Evolutionary conservation across 2,113 vertebrate genomes (phyloP), one percentile per base, ranked within the genome.

Genomic region (Vulpes ferrilata): DNA sequence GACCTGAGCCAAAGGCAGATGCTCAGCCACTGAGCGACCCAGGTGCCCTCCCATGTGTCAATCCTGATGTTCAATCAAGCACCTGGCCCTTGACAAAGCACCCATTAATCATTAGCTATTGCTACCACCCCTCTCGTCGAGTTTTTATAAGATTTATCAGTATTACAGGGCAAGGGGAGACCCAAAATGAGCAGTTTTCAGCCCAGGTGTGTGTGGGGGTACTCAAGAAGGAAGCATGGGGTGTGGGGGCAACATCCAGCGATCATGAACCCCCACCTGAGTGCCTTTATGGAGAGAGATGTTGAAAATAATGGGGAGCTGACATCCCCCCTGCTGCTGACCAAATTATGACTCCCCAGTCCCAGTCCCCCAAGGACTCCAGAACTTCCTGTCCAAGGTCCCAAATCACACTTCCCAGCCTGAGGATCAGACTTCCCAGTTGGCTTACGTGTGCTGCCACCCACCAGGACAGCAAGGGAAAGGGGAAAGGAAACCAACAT

Each of bases 61-160:
- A 11, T 53, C n/a, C 48, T 91, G 67, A 85, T 65, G 80, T 83
- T 83, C 53, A 69, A 25, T 89, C 51, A 90, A 94, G 74, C 20
- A 59, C 25, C 64, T 67, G 62, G 82, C 62, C 60, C 43, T 86
- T 83, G 22, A 87, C 16, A 53, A 53, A 35, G 60, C 0, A 3
- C 71, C 94, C 73, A 64, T 62, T 78, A 90, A 78, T 73, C 7
- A 1, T 38, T n/a, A 88, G 82, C 79, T 73, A 23, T 79, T 91
- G 16, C 79, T 65, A 89, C 86, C 38, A 78, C 11, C 13, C 17
- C 13, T 80, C 74, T 67, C 78, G 55, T 30, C 48, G 88, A 25
- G 32, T 19, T 73, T 93, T 71, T 57, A 27, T 65, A 93, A 74
- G 92, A 64, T 25, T 25, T 55, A 25, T 78, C 71, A 60, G 71